Percentiles rank a stretch among this genome's conserved stretches.
Conservation (phyloP, 37 sponge, comb jelly and placozoan species). For the Lycopodina hypogea region DNA sequence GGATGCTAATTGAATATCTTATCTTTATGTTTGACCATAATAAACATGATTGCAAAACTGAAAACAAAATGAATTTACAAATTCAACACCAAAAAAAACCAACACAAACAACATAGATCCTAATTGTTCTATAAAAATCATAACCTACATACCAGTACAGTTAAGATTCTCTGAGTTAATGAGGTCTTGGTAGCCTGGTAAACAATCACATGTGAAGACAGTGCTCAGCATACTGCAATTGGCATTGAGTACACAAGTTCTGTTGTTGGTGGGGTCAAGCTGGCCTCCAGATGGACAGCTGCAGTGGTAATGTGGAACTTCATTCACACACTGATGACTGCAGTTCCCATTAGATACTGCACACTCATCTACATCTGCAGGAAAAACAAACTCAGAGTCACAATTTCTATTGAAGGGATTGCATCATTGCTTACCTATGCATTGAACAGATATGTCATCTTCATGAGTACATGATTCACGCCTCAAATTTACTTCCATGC, state of each 20-base stretch:
- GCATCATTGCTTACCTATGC: neutral
- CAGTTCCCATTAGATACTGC: conserved; percentile 10
- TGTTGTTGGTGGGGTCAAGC: conserved; percentile 9
- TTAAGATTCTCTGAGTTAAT: neutral
- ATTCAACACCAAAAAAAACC: no score
- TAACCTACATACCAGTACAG: neutral
- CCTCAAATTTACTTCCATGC: neutral
- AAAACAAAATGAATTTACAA: no score
- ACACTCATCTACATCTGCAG: conserved; percentile 48
- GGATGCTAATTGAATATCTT: no score
- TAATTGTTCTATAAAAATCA: no score
- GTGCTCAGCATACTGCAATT: neutral
- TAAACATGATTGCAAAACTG: no score
- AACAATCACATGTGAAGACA: neutral
- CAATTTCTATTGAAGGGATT: neutral
- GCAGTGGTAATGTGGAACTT: conserved; percentile 22
- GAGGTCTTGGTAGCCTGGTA: conserved; percentile 1
- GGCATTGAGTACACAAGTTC: conserved; percentile 8
- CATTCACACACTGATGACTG: conserved; percentile 26
- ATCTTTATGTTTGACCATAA: no score
- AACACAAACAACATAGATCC: no score
- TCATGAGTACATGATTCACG: neutral
- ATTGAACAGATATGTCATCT: neutral
- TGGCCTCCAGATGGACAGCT: conserved; percentile 16
- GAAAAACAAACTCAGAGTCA: neutral